Base-by-base conservation (phyloP, 2,113 vertebrate species). In the Argyrosomus japonicus region DNA sequence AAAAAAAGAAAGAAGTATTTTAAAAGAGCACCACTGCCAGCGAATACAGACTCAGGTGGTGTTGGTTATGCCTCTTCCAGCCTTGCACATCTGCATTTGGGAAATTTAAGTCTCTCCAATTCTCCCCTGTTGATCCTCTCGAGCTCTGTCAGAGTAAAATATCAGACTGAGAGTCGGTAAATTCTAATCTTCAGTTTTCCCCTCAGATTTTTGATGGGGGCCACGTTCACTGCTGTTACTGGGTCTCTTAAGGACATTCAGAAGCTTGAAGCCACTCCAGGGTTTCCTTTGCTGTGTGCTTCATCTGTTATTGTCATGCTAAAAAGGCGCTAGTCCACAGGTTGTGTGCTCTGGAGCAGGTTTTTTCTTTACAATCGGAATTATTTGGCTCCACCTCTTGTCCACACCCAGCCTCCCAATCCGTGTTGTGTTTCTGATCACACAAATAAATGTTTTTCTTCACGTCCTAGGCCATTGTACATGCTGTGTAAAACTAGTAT, bases 271-370 rank as follows among this genome's bases (percentile, higher is more conserved):
- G 25, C 17, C 40, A 43, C 36, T 50, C 14, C 25, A 53, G 27
- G 8, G 14, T 57, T 47, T 32, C 50, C 40, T 67, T 53, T 77
- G 68, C 51, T 13, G 11, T 68, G 27, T 50, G 36, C 10, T 11
- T 11, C 29, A 54, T 79, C 19, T 68, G 56, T 60, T 68, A 61
- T 48, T 67, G 65, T 54, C 8, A 32, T 29, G 61, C 5, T 68
- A 45, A 78, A 76, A 84, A 8, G 74, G 15, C 57, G 40, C 50
- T 63, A 27, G 45, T 53, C 45, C 21, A 71, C 40, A 77, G 36
- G 6, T 36, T 68, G 48, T 62, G 48, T 50, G 32, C 23, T 25
- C 36, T 75, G 6, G 27, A 62, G 60, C 15, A 61, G 11, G 14
- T 19, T 61, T 77, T 40, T 76, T 17, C 60, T 18, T 21, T 14